Evolutionary conservation across 2,888 invertebrate species (phyloP).

Genomic region (Andrena dorsata): DNA sequence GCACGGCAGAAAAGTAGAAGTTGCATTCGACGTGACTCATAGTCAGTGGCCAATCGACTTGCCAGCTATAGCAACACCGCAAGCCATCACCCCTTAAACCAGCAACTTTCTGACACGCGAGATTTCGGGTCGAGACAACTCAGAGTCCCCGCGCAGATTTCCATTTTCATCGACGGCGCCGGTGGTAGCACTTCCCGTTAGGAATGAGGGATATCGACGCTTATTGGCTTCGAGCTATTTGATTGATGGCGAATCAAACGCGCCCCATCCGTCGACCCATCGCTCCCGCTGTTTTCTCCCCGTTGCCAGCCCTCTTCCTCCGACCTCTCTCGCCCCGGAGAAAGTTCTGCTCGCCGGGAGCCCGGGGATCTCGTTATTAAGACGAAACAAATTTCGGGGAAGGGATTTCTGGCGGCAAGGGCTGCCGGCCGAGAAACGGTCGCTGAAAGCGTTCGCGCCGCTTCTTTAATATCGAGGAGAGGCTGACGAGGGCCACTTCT

Average conservation of each 20-base stretch:
- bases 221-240: slow-evolving; percentile 50
- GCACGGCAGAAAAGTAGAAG: too few species aligned
- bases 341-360: background rate
- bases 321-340: background rate
- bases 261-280: background rate
- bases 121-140: slow-evolving; percentile 15
- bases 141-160: slow-evolving; percentile 55
- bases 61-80: slow-evolving; percentile 37
- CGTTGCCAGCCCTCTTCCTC: slow-evolving; percentile 11
- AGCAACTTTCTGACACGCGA: slow-evolving; percentile 32
- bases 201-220: slow-evolving; percentile 43
- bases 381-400: slow-evolving; percentile 22
- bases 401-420: slow-evolving; percentile 9
- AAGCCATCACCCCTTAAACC: slow-evolving; percentile 27
- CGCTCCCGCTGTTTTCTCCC: background rate
- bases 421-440: background rate
- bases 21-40: background rate
- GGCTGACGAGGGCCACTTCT: background rate
- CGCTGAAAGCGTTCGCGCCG: background rate
- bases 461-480: slow-evolving; percentile 10
- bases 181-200: slow-evolving; percentile 44
- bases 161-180: slow-evolving; percentile 37
- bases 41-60: slow-evolving; percentile 8
- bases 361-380: slow-evolving; percentile 15
- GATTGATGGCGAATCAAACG: slow-evolving; percentile 70